These are phyloP conservation scores for Nephrotoma flavescens DNA, from an alignment of 2,888 invertebrate species.

Conservation along the genomic window DNA sequence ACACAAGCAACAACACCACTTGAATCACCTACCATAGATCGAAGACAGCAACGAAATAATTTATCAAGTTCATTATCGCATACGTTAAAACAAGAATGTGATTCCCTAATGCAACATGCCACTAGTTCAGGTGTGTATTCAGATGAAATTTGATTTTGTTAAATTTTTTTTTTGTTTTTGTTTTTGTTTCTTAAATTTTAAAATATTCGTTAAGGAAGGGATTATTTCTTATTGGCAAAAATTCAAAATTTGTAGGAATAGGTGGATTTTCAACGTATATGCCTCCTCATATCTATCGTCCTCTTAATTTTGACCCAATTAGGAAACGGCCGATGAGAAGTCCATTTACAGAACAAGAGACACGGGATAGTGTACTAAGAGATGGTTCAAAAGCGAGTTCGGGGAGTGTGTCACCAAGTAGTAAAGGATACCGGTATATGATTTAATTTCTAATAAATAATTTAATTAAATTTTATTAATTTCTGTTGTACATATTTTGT, in stretches of 20 bases:
- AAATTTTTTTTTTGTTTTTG: background rate
- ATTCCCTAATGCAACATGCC: conserved; percentile 30
- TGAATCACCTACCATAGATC: conserved; percentile 30
- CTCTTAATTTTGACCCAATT: conserved; percentile 31
- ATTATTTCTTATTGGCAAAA: conserved; percentile 4
- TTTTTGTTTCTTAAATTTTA: background rate
- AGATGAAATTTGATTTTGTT: background rate
- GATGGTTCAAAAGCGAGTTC: conserved; percentile 37
- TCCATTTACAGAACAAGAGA: conserved; percentile 33
- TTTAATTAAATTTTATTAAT: background rate
- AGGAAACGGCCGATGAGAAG: conserved; percentile 42
- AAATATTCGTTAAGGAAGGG: background rate
- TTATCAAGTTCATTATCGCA: conserved; percentile 19
- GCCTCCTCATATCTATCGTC: conserved; percentile 31
- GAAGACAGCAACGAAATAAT: conserved; percentile 30
- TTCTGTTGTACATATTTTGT: background rate
- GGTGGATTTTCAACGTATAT: conserved; percentile 29
- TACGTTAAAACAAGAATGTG: conserved; percentile 31
- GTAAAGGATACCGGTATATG: conserved; percentile 24
- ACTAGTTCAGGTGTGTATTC: conserved; percentile 19
- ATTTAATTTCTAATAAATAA: background rate
- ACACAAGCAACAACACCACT: conserved; percentile 25
- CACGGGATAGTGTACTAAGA: conserved; percentile 49
- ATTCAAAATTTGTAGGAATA: conserved; percentile 12
- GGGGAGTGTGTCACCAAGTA: conserved; percentile 34